Percentiles rank a stretch among this genome's conserved stretches.
phyloP scores from a whole-genome alignment of 2,888 invertebrate genomes.

The Noctua fimbriata region DNA sequence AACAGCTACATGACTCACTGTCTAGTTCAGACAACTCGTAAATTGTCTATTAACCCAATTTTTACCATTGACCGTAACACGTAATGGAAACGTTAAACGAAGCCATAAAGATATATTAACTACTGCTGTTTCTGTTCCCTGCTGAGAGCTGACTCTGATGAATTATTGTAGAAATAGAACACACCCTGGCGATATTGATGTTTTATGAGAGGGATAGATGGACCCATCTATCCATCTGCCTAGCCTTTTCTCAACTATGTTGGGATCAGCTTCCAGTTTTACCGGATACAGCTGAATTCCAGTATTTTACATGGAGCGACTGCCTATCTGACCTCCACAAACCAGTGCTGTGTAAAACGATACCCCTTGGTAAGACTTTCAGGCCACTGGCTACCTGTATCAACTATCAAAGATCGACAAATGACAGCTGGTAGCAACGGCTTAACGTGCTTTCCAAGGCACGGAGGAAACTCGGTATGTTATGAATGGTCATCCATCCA shows the following conservation, averaged over 20 bases:
- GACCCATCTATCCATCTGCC: not conserved
- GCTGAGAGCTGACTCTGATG: conserved; percentile 39
- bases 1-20: conserved; percentile 58
- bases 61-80: conserved; percentile 71
- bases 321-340: not conserved
- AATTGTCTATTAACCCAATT: conserved; percentile 80
- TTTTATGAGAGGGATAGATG: not conserved
- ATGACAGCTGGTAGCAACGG: not conserved
- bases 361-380: not conserved
- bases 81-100: conserved; percentile 60
- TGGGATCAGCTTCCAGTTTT: not conserved
- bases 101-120: conserved; percentile 58
- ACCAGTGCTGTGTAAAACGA: not conserved
- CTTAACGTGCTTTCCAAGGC: not conserved
- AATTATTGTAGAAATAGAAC: conserved; percentile 14
- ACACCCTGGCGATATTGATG: not conserved
- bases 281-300: not conserved
- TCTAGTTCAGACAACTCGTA: conserved; percentile 62
- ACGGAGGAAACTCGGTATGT: no score
- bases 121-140: conserved; percentile 30
- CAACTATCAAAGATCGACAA: not conserved
- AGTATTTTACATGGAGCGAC: not conserved
- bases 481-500: no score
- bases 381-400: not conserved
- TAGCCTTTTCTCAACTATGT: not conserved